These are phyloP conservation scores for Empidonax alnorum DNA, from an alignment of 2,113 vertebrate species.

Conservation along the genomic window DNA sequence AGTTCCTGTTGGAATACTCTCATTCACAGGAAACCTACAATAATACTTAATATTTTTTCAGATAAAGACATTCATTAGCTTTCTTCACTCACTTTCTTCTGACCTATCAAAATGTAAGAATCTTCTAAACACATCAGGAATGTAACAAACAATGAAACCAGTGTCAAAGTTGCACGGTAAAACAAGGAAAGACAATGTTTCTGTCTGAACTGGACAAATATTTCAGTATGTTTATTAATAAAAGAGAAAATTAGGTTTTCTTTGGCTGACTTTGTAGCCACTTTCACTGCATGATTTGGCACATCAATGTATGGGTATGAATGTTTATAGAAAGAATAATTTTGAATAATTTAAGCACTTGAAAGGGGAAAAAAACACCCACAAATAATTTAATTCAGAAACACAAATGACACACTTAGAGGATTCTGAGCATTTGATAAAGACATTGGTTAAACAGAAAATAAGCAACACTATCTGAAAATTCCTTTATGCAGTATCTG, in stretches of 20 bases:
- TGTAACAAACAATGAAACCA: background rate
- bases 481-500: background rate
- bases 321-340: background rate
- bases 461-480: background rate
- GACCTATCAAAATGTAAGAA: background rate
- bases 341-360: background rate
- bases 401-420: background rate
- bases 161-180: background rate
- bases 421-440: background rate
- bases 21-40: background rate
- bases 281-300: background rate
- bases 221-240: background rate
- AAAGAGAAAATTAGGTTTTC: background rate
- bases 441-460: background rate
- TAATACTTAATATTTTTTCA: background rate
- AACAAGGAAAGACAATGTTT: background rate
- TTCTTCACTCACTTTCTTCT: background rate
- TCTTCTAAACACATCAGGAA: background rate
- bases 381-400: background rate
- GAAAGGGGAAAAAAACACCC: background rate
- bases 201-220: background rate
- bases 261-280: background rate
- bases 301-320: background rate
- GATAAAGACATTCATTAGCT: background rate
- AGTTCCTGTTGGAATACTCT: background rate